These are phyloP conservation scores for Pseudochirops corinnae DNA, from an alignment of 2,797 vertebrate genomes.

Conservation along the genomic window DNA sequence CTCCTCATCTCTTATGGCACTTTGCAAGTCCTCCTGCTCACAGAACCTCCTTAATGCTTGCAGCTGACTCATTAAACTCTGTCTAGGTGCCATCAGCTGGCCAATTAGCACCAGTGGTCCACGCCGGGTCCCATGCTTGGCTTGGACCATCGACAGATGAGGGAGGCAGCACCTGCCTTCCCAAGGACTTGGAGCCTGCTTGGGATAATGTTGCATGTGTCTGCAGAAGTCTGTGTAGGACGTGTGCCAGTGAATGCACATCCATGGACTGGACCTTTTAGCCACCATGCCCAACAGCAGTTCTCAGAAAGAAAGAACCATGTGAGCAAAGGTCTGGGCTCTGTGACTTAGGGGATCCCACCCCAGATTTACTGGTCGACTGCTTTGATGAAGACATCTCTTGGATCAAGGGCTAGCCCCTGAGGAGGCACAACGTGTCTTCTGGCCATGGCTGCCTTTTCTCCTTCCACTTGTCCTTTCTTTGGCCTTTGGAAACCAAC, in stretches of 20 bases:
- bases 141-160: background rate
- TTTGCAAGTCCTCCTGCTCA: background rate
- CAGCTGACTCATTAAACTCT: no score
- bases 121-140: background rate
- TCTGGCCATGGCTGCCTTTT: background rate
- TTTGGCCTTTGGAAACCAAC: background rate
- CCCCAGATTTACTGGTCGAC: background rate
- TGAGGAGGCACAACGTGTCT: background rate
- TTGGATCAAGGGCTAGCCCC: no score
- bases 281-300: background rate
- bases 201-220: background rate
- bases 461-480: background rate
- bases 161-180: background rate
- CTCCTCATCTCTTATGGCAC: background rate
- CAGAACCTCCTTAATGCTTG: background rate
- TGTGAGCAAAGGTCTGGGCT: background rate
- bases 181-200: background rate
- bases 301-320: background rate
- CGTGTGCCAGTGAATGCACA: background rate
- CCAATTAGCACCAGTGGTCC: background rate
- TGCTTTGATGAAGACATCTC: background rate
- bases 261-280: background rate
- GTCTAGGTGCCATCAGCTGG: background rate
- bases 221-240: no score
- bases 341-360: background rate